Conservation (phyloP, 2,888 invertebrate genomes). For the Athalia cordata region DNA sequence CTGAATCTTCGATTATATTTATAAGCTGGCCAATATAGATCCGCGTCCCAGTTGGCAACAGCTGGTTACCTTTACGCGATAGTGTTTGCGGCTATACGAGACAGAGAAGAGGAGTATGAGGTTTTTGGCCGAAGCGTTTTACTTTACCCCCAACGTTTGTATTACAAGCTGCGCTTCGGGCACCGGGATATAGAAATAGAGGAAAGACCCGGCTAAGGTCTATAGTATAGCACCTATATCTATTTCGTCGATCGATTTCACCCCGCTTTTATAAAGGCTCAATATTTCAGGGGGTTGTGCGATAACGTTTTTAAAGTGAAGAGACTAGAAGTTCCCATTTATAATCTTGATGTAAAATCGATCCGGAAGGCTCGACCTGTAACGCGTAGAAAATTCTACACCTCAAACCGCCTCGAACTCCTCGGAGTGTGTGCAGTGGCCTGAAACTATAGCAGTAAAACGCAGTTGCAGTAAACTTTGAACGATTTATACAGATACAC, state of each 20-base stretch:
- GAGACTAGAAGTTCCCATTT: background rate
- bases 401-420: too few species aligned
- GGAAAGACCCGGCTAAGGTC: too few species aligned
- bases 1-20: slow-evolving; percentile 37
- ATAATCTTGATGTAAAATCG: slow-evolving; percentile 21
- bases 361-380: background rate
- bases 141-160: background rate
- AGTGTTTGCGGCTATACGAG: slow-evolving; percentile 10
- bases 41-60: slow-evolving; percentile 61
- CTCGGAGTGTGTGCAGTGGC: too few species aligned
- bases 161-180: too few species aligned
- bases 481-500: too few species aligned
- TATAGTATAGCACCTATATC: background rate
- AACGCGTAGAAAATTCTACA: background rate
- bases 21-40: slow-evolving; percentile 57
- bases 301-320: background rate
- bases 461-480: too few species aligned
- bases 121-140: background rate
- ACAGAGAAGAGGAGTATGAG: background rate
- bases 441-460: too few species aligned
- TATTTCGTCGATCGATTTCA: slow-evolving; percentile 26
- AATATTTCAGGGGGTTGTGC: background rate
- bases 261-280: background rate
- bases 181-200: too few species aligned
- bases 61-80: slow-evolving; percentile 29